These are phyloP conservation scores for Lycopodina hypogea DNA, from an alignment of 37 sponge, comb jelly and placozoan genomes.

Conservation along the genomic window DNA sequence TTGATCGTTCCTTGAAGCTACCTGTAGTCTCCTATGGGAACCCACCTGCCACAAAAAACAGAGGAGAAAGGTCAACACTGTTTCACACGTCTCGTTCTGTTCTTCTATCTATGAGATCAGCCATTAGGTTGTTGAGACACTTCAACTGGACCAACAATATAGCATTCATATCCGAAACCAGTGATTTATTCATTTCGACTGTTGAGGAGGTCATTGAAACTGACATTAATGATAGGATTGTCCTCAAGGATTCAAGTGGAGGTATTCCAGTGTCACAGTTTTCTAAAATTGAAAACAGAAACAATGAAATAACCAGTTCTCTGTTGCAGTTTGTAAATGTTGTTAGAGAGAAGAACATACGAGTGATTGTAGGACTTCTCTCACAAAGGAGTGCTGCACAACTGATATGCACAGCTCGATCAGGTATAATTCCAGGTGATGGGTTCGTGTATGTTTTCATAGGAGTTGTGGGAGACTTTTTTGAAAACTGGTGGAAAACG, in stretches of 20 bases:
- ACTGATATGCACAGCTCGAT: conserved; percentile 8
- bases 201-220: background rate
- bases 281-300: background rate
- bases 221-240: background rate
- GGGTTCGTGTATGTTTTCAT: conserved; percentile 13
- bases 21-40: conserved; percentile 18
- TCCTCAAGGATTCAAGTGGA: background rate
- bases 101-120: background rate
- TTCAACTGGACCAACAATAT: conserved; percentile 14
- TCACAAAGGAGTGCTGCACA: background rate
- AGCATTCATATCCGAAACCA: conserved; percentile 9
- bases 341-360: background rate
- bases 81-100: conserved; percentile 1
- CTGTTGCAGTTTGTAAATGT: background rate
- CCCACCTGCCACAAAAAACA: background rate
- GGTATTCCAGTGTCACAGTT: background rate
- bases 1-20: background rate
- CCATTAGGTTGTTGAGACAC: conserved; percentile 8
- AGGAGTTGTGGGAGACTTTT: conserved; percentile 7
- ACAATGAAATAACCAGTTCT: background rate
- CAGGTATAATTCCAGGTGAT: conserved; percentile 11
- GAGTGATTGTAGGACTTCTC: conserved; percentile 18
- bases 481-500: conserved; percentile 14
- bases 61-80: background rate
- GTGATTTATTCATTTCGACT: background rate